phyloP scores from a whole-genome alignment of 1,140 invertebrate genomes.

The Aphelenchoides besseyi region DNA sequence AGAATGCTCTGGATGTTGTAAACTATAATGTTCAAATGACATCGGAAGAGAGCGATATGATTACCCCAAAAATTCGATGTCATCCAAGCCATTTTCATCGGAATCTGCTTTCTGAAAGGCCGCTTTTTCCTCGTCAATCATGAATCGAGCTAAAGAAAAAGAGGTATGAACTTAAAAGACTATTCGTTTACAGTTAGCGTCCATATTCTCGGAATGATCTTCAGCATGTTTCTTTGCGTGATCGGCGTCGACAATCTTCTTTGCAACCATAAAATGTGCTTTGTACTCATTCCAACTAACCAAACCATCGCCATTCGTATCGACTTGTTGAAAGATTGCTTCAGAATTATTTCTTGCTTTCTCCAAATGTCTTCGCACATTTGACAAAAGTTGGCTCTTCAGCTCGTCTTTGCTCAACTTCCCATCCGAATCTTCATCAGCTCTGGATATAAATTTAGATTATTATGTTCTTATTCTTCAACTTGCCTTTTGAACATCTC shows the following conservation, averaged over 20 bases:
- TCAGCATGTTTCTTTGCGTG: conserved; percentile 36
- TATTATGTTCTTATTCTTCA: conserved; percentile 25
- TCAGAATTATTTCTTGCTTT: conserved; percentile 31
- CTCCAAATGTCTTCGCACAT: conserved; percentile 35
- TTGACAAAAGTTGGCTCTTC: conserved; percentile 27
- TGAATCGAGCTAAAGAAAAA: conserved; percentile 24
- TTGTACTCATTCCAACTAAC: conserved; percentile 44
- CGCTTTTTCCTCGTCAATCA: conserved; percentile 37
- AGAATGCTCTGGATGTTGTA: conserved; percentile 38
- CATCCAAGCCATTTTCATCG: conserved; percentile 38
- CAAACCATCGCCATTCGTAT: conserved; percentile 36
- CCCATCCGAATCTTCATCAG: conserved; percentile 83
- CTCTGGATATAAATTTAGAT: conserved; percentile 78
- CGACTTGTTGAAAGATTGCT: conserved; percentile 32
- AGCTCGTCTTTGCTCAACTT: conserved; percentile 86
- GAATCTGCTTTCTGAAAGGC: conserved; percentile 35
- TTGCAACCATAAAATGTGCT: conserved; percentile 39
- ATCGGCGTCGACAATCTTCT: conserved; percentile 35
- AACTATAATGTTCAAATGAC: conserved; percentile 9
- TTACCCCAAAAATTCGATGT: conserved; percentile 41
- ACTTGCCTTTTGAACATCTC: conserved; percentile 33
- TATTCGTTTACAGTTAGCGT: conserved; percentile 21
- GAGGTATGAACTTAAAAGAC: conserved; percentile 12
- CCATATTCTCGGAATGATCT: conserved; percentile 35
- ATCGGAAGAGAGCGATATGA: not conserved